phyloP scores from a whole-genome alignment of 2,888 invertebrate species.

The Drosophila phalerata region DNA sequence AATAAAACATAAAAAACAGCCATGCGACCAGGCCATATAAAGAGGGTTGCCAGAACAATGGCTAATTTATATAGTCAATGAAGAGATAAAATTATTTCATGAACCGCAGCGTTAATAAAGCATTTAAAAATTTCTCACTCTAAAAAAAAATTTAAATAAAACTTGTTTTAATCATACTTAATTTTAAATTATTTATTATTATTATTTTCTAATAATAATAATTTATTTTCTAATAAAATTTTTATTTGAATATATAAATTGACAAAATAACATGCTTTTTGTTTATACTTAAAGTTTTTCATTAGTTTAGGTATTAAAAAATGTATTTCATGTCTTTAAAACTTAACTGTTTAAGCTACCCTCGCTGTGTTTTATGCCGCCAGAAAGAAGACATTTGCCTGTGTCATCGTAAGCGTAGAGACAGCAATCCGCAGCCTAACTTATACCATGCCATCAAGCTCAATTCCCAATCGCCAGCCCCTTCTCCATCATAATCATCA shows the following conservation, averaged over 20 bases:
- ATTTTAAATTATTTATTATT: not conserved
- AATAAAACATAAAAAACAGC: slow-evolving; percentile 37
- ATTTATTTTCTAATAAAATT: no score
- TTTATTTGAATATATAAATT: no score
- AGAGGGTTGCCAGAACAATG: slow-evolving; percentile 48
- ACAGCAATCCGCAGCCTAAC: slow-evolving; percentile 45
- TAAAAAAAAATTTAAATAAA: not conserved
- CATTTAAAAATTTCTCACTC: not conserved
- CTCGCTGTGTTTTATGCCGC: slow-evolving; percentile 50
- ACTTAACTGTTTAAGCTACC: slow-evolving; percentile 18
- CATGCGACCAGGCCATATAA: slow-evolving; percentile 51
- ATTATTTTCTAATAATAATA: no score
- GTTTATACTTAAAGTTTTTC: no score
- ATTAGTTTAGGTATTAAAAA: no score
- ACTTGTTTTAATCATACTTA: not conserved
- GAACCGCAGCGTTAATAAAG: not conserved
- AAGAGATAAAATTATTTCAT: not conserved
- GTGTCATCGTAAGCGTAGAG: slow-evolving; percentile 65
- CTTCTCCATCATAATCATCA: slow-evolving; percentile 24
- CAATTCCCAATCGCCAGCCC: slow-evolving; percentile 34
- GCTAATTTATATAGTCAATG: not conserved
- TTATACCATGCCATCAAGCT: slow-evolving; percentile 11
- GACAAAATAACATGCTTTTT: no score
- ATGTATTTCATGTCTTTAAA: no score
- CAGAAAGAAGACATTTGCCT: slow-evolving; percentile 79